A percentile compares a stretch with the other conserved stretches of the same genome.
phyloP scores from a whole-genome alignment of 2,113 vertebrate genomes.

The Pituophis catenifer region DNA sequence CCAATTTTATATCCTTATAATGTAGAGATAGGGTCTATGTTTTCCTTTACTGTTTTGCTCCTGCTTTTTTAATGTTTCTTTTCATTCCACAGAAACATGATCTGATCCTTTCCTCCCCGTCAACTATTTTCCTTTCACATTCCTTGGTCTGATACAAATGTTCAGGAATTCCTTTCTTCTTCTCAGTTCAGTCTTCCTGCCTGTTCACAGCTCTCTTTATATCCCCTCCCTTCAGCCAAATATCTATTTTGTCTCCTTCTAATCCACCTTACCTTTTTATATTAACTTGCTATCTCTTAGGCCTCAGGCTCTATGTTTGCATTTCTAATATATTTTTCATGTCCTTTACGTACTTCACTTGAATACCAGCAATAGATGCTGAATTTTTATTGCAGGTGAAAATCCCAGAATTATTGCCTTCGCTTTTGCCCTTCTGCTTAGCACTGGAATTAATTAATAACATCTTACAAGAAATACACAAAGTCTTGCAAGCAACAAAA shows the following conservation, averaged over 20 bases:
- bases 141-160: constrained; percentile 44
- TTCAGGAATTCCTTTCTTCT: constrained; percentile 55
- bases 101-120: constrained; percentile 45
- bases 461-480: not conserved
- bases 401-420: not conserved
- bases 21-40: constrained; percentile 14
- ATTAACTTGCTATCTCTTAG: constrained; percentile 70
- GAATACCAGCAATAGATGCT: not conserved
- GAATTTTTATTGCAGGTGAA: not conserved
- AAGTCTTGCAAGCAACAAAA: not conserved
- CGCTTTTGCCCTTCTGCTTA: not conserved
- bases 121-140: constrained; percentile 1
- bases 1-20: not conserved
- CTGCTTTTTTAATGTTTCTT: constrained; percentile 58
- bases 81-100: constrained; percentile 29
- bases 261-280: constrained; percentile 71
- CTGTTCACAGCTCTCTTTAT: constrained; percentile 64
- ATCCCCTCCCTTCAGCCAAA: constrained; percentile 70
- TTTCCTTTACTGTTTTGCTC: constrained; percentile 58
- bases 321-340: constrained; percentile 62
- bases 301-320: constrained; percentile 61
- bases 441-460: constrained; percentile 9
- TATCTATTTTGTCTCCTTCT: constrained; percentile 45
- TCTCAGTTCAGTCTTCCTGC: constrained; percentile 59
- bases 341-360: constrained; percentile 29